Percentiles rank a stretch among this genome's conserved stretches.
phyloP scores from a whole-genome alignment of 2,113 vertebrate species.

The Hymenochirus boettgeri region DNA sequence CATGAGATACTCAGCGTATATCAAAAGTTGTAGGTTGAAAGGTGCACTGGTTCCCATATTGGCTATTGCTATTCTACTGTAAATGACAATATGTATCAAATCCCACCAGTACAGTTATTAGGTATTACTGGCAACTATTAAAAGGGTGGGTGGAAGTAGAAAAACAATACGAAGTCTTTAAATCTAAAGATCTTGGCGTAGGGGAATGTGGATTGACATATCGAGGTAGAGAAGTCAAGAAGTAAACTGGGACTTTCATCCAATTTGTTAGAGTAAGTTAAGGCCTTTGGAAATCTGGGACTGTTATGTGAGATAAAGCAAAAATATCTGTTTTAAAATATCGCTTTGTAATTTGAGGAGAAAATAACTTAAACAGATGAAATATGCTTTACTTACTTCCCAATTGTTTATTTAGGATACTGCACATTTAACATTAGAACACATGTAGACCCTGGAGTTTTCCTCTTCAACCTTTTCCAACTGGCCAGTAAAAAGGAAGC shows the following conservation, averaged over 20 bases:
- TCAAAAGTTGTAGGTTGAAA: no score
- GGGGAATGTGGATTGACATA: neutral
- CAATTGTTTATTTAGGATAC: constrained; percentile 10
- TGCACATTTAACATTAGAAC: constrained; percentile 7
- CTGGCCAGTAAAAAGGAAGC: neutral
- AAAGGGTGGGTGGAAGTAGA: no score
- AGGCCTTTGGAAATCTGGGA: constrained; percentile 7
- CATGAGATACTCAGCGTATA: no score
- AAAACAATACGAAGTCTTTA: no score
- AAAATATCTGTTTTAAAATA: constrained; percentile 10
- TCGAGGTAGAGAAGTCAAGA: neutral
- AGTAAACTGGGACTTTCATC: neutral
- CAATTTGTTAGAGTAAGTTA: constrained; percentile 11
- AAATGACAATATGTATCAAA: no score
- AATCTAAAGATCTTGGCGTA: neutral
- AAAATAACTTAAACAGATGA: constrained; percentile 1
- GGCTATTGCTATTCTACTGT: no score
- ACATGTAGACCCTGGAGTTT: neutral
- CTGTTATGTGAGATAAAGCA: constrained; percentile 7
- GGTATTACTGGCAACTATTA: no score
- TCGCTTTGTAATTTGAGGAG: constrained; percentile 8
- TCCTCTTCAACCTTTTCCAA: constrained; percentile 2
- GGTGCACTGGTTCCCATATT: no score
- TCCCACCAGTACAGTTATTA: no score
- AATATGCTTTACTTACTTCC: constrained; percentile 8